A percentile compares a stretch with the other conserved stretches of the same genome.
Evolutionary conservation across 2,797 vertebrate species (phyloP).

Genomic region (Trachurus trachurus): DNA sequence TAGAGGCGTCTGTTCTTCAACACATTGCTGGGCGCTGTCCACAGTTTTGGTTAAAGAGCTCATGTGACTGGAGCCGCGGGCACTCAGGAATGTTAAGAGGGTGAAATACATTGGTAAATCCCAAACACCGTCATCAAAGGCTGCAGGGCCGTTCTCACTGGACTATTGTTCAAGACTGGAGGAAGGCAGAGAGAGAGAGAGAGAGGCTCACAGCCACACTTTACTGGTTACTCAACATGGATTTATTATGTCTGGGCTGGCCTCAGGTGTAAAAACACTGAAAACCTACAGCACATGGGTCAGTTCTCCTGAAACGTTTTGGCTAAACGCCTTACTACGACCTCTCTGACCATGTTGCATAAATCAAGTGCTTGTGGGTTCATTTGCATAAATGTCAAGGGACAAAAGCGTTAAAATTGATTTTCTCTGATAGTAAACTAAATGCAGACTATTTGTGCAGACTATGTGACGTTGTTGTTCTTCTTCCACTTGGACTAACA

Average conservation of each 20-base stretch:
- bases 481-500: background rate
- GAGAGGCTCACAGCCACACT: background rate
- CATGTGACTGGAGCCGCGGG: constrained; percentile 50
- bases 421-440: background rate
- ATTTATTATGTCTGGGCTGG: background rate
- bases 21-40: background rate
- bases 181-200: background rate
- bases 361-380: background rate
- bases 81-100: constrained; percentile 79
- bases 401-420: background rate
- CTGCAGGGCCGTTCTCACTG: constrained; percentile 52
- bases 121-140: constrained; percentile 57
- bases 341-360: no score
- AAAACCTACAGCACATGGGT: background rate
- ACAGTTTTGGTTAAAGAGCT: constrained; percentile 18
- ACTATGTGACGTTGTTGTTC: background rate
- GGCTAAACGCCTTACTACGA: background rate
- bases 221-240: constrained; percentile 16
- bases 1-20: background rate
- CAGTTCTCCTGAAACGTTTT: background rate
- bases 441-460: no score
- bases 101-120: constrained; percentile 69
- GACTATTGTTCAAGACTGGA: constrained; percentile 55
- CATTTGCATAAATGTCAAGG: background rate
- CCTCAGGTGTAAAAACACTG: background rate